These are phyloP conservation scores for Sphaerophoria taeniata DNA, from an alignment of 2,888 invertebrate genomes.

Conservation along the genomic window DNA sequence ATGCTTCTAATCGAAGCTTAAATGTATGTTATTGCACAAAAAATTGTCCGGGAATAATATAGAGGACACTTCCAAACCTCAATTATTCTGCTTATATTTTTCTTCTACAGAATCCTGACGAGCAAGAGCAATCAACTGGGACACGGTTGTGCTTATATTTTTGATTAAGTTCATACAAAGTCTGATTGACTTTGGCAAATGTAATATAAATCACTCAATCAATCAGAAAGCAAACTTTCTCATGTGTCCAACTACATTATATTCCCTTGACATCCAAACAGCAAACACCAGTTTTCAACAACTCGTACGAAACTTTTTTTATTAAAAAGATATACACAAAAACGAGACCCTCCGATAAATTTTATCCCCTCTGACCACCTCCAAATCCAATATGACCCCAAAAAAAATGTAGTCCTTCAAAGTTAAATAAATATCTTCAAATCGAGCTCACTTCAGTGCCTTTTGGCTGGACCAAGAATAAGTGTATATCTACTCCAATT, in stretches of 20 bases:
- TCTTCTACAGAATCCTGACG: too few species aligned
- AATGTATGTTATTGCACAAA: too few species aligned
- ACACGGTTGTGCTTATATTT: too few species aligned
- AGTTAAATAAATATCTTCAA: slow-evolving; percentile 47
- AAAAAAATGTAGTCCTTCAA: slow-evolving; percentile 39
- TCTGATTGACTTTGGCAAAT: background rate
- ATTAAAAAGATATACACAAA: slow-evolving; percentile 21
- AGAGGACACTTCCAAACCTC: too few species aligned
- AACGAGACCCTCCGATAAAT: background rate
- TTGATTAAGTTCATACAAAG: too few species aligned
- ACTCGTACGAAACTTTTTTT: background rate
- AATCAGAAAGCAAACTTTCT: too few species aligned
- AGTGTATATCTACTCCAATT: slow-evolving; percentile 42
- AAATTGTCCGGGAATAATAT: too few species aligned
- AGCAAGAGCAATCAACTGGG: too few species aligned
- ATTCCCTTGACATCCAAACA: slow-evolving; percentile 16
- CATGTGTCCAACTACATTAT: background rate
- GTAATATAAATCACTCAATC: slow-evolving; percentile 1
- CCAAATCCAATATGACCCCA: slow-evolving; percentile 29
- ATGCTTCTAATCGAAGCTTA: too few species aligned
- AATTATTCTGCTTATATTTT: too few species aligned
- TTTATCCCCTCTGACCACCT: background rate
- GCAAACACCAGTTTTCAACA: too few species aligned
- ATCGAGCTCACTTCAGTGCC: slow-evolving; percentile 29
- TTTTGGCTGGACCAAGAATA: slow-evolving; percentile 4